These are phyloP conservation scores for Panulirus ornatus DNA, from an alignment of 1,140 invertebrate species.

Conservation along the genomic window DNA sequence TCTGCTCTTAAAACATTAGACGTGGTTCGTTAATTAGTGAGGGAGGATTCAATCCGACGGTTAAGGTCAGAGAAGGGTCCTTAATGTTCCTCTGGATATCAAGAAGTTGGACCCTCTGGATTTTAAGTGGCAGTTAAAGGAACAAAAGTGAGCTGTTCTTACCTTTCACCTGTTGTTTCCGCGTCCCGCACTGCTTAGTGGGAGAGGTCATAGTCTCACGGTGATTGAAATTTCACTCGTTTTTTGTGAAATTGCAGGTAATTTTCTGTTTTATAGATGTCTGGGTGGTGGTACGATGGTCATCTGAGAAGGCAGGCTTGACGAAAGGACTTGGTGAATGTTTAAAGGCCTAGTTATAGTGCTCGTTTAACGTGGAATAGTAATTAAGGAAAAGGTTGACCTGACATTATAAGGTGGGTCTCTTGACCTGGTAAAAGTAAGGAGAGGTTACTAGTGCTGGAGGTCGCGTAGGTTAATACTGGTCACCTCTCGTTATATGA, in stretches of 20 bases:
- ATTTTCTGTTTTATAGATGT: constrained; percentile 7
- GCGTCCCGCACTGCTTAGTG: not conserved
- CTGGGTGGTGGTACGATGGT: not conserved
- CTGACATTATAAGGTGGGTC: not conserved
- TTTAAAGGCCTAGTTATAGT: not conserved
- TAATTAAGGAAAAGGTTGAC: not conserved
- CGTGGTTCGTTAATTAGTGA: too few relatives aligned
- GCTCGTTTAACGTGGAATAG: not conserved
- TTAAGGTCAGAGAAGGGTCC: too few relatives aligned
- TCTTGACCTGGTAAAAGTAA: not conserved
- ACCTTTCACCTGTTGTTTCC: not conserved
- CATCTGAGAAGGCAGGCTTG: not conserved
- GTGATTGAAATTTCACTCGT: constrained; percentile 33
- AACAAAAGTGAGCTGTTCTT: not conserved
- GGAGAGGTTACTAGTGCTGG: not conserved
- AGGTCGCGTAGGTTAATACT: not conserved
- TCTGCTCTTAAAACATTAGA: too few relatives aligned
- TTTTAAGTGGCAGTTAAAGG: too few relatives aligned
- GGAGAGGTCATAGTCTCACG: not conserved
- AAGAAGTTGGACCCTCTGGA: too few relatives aligned
- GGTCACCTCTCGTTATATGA: not conserved
- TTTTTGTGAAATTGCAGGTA: constrained; percentile 5
- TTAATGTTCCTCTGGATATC: too few relatives aligned
- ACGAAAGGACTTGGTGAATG: not conserved
- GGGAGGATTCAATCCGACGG: too few relatives aligned